Conservation (phyloP, 1,140 invertebrate species). For the Papilio dardanus region DNA sequence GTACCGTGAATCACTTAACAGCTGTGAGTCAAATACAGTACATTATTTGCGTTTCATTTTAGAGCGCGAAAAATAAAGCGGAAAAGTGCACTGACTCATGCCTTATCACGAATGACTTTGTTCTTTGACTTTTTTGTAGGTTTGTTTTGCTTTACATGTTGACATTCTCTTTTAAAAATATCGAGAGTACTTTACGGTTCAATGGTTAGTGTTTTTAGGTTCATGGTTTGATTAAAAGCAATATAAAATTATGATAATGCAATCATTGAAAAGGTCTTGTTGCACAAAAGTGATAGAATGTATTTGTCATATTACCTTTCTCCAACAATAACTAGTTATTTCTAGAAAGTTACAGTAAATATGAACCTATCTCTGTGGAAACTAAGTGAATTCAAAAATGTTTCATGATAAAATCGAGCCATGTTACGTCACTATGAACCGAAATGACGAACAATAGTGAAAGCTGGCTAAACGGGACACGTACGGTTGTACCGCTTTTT, state of each 20-base stretch:
- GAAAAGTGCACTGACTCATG: slow-evolving; percentile 5
- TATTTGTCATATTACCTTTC: no score
- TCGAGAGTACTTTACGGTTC: not conserved
- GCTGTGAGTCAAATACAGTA: slow-evolving; percentile 1
- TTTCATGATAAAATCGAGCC: slow-evolving; percentile 12
- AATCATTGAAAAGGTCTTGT: no score
- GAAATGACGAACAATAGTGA: slow-evolving; percentile 38
- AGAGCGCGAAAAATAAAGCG: slow-evolving; percentile 13
- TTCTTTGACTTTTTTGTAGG: slow-evolving; percentile 13
- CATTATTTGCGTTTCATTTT: slow-evolving; percentile 12
- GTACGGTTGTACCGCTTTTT: slow-evolving; percentile 35
- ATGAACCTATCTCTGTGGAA: not conserved
- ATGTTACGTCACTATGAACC: slow-evolving; percentile 14
- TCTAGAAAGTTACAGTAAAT: no score
- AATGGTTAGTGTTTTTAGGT: not conserved
- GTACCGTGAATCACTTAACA: slow-evolving; percentile 1
- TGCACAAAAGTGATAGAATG: no score
- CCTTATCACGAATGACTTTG: slow-evolving; percentile 9
- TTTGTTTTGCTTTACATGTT: slow-evolving; percentile 1
- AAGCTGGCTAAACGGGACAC: slow-evolving; percentile 25
- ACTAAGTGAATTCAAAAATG: not conserved
- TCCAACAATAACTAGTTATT: no score
- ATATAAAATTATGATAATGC: no score
- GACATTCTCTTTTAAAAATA: slow-evolving; percentile 15
- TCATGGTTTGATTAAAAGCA: not conserved